Conservation (phyloP, 2,888 invertebrate species). For the Tigriopus californicus region DNA sequence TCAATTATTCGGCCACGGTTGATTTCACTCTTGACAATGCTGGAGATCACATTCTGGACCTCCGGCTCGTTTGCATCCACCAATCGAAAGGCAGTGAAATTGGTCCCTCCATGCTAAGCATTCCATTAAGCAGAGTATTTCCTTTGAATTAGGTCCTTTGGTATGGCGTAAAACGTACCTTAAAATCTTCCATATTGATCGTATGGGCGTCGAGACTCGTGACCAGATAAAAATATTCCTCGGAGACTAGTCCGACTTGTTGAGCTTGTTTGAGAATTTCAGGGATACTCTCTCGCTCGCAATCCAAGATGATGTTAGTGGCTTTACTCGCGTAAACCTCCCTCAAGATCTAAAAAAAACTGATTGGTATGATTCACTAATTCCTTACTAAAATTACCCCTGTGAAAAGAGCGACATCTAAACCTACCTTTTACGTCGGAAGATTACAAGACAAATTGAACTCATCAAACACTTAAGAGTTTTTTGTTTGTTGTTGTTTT, state of each 20-base stretch:
- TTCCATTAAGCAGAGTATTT: too few relatives aligned
- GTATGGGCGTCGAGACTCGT: slow-evolving; percentile 82
- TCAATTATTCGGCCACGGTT: not conserved
- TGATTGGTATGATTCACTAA: not conserved
- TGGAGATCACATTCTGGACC: slow-evolving; percentile 41
- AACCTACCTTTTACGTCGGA: too few relatives aligned
- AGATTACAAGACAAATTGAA: too few relatives aligned
- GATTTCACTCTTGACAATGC: slow-evolving; percentile 3
- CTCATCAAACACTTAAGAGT: too few relatives aligned
- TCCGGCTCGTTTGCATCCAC: slow-evolving; percentile 65
- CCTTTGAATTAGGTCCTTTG: not conserved
- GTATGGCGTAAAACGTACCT: too few relatives aligned
- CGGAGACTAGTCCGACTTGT: slow-evolving; percentile 92
- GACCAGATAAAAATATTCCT: slow-evolving; percentile 79
- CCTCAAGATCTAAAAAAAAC: slow-evolving; percentile 17
- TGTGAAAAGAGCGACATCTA: too few relatives aligned
- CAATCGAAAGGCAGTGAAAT: slow-evolving; percentile 78
- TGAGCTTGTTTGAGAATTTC: slow-evolving; percentile 74
- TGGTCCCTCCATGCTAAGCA: slow-evolving; percentile 71
- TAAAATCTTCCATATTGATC: slow-evolving; percentile 77
- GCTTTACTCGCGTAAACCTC: slow-evolving; percentile 19
- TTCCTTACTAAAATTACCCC: too few relatives aligned
- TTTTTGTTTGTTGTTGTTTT: too few relatives aligned
- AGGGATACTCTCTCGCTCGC: slow-evolving; percentile 38
- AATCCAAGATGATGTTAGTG: slow-evolving; percentile 40